Conservation (phyloP, 1,140 invertebrate genomes). For the Anastrepha obliqua region DNA sequence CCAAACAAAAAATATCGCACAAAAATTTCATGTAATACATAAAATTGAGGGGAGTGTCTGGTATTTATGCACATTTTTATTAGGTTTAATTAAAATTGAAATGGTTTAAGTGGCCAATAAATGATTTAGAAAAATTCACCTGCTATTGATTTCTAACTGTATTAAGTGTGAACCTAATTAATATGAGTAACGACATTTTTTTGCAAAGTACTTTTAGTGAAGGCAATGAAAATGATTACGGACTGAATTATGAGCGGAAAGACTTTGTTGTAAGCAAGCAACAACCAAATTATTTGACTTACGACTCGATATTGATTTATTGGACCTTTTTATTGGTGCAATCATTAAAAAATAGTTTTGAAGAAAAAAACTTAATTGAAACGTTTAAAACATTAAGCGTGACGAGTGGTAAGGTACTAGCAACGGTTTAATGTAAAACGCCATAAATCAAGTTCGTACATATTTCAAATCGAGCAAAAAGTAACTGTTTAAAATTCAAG, state of each 20-base stretch:
- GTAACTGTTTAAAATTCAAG: neutral
- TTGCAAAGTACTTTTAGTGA: neutral
- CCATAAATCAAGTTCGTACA: neutral
- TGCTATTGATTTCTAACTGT: neutral
- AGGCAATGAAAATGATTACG: neutral
- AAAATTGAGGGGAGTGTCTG: neutral
- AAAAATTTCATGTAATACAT: neutral
- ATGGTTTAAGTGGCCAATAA: conserved; percentile 38
- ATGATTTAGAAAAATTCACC: neutral
- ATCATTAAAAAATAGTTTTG: conserved; percentile 5
- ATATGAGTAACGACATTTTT: neutral
- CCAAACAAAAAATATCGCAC: too few species aligned
- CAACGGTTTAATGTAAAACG: neutral
- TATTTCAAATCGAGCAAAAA: neutral
- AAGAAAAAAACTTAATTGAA: neutral
- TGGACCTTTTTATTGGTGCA: conserved; percentile 4
- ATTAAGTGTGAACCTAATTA: conserved; percentile 26
- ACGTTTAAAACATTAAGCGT: neutral
- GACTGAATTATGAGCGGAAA: too few species aligned
- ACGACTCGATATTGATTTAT: conserved; percentile 4
- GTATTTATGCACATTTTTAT: conserved; percentile 33
- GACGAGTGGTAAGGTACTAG: neutral
- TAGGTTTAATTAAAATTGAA: neutral
- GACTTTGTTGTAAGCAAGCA: too few species aligned
- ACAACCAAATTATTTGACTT: neutral